Conservation (phyloP, 2,113 vertebrate species). For the Scytalopus superciliaris region DNA sequence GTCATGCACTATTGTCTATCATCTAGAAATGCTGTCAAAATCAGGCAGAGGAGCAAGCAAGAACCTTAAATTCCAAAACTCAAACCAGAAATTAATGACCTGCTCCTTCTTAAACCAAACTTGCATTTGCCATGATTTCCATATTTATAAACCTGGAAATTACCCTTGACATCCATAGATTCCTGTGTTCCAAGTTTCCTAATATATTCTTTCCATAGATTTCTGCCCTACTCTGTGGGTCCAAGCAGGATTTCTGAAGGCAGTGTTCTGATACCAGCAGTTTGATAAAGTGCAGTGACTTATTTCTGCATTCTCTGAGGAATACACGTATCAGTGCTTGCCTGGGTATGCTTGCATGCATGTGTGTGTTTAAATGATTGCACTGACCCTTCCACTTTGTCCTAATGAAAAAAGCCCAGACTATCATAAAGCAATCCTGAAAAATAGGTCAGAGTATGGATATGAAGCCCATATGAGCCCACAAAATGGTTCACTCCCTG, state of each 20-base stretch:
- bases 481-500: not conserved
- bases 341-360: not conserved
- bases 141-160: constrained; percentile 42
- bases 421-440: not conserved
- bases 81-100: constrained; percentile 2
- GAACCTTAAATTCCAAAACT: not conserved
- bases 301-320: not conserved
- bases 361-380: not conserved
- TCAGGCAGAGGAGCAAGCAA: not conserved
- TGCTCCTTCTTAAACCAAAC: not conserved
- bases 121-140: constrained; percentile 6
- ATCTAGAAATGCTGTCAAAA: not conserved
- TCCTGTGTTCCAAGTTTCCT: constrained; percentile 13
- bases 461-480: not conserved
- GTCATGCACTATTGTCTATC: not conserved
- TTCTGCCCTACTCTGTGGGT: not conserved
- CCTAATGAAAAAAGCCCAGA: not conserved
- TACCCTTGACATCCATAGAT: constrained; percentile 30
- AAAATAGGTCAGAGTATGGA: not conserved
- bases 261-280: constrained; percentile 5
- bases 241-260: constrained; percentile 5
- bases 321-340: not conserved
- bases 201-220: not conserved
- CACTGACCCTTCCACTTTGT: not conserved
- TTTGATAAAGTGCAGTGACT: not conserved